phyloP scores from a whole-genome alignment of 2,797 vertebrate species.

The Peromyscus attwateri region DNA sequence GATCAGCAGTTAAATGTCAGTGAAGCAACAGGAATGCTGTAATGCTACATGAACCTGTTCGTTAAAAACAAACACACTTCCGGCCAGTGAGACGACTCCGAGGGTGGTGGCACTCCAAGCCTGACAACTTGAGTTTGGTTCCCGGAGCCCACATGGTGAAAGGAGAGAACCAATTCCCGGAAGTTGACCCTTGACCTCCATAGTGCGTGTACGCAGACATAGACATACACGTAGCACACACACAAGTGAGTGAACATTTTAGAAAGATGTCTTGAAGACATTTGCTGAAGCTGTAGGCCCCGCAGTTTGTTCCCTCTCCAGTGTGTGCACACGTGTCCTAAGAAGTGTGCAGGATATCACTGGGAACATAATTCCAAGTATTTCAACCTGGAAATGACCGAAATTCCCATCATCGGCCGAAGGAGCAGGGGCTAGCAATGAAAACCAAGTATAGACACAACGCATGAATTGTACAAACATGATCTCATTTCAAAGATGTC shows the following conservation, averaged over 20 bases:
- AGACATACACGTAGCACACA: not conserved
- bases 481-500: not conserved
- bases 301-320: not conserved
- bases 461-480: not conserved
- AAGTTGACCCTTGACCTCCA: not conserved
- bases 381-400: not conserved
- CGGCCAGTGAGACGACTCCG: not conserved
- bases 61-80: not conserved
- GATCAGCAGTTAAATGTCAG: fast-evolving
- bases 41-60: not conserved
- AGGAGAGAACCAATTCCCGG: not conserved
- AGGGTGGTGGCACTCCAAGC: too few relatives aligned
- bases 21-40: not conserved
- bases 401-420: not conserved
- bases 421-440: not conserved
- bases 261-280: not conserved
- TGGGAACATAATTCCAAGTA: not conserved
- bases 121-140: not conserved
- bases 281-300: not conserved
- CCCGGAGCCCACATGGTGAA: too few relatives aligned
- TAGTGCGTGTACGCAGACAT: not conserved
- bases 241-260: too few relatives aligned
- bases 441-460: not conserved
- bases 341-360: not conserved
- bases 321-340: not conserved